Percentiles rank a stretch among this genome's conserved stretches.
phyloP scores from a whole-genome alignment of 2,888 invertebrate species.

The Helleia helle region DNA sequence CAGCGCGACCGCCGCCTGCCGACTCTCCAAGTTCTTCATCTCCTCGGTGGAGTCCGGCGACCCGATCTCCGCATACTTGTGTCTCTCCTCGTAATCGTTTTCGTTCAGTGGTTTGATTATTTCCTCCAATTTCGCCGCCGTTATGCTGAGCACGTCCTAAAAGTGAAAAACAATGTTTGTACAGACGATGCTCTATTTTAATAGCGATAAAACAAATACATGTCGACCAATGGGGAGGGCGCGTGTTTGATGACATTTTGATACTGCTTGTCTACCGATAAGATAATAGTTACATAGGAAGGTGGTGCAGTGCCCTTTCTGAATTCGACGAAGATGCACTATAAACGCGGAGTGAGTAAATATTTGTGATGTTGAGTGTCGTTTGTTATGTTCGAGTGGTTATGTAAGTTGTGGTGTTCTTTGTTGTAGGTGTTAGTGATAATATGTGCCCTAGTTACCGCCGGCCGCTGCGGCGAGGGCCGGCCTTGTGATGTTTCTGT shows the following conservation, averaged over 20 bases:
- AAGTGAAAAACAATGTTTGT: conserved; percentile 48
- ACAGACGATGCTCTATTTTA: conserved; percentile 39
- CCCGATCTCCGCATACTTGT: conserved; percentile 57
- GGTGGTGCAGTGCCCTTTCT: conserved; percentile 50
- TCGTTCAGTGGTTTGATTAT: conserved; percentile 66
- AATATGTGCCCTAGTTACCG: conserved; percentile 49
- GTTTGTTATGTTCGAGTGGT: conserved; percentile 21
- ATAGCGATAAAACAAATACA: conserved; percentile 49
- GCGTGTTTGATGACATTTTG: conserved; percentile 39
- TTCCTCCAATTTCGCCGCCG: conserved; percentile 74
- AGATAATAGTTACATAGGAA: conserved; percentile 53
- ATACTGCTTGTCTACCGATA: conserved; percentile 56
- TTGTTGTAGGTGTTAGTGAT: conserved; percentile 67
- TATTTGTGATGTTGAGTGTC: conserved; percentile 14
- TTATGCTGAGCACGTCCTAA: conserved; percentile 75
- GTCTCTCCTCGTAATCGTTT: conserved; percentile 47
- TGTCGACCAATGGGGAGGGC: conserved; percentile 57
- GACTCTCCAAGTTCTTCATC: conserved; percentile 68
- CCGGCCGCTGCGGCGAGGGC: conserved; percentile 32
- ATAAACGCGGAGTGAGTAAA: conserved; percentile 48
- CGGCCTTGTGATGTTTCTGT: conserved; percentile 45
- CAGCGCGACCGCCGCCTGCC: conserved; percentile 67
- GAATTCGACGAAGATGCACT: conserved; percentile 55
- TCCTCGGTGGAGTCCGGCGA: conserved; percentile 69
- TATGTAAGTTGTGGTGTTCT: conserved; percentile 48